Evolutionary conservation across 1,140 invertebrate genomes (phyloP).

Genomic region (Cataglyphis hispanica): DNA sequence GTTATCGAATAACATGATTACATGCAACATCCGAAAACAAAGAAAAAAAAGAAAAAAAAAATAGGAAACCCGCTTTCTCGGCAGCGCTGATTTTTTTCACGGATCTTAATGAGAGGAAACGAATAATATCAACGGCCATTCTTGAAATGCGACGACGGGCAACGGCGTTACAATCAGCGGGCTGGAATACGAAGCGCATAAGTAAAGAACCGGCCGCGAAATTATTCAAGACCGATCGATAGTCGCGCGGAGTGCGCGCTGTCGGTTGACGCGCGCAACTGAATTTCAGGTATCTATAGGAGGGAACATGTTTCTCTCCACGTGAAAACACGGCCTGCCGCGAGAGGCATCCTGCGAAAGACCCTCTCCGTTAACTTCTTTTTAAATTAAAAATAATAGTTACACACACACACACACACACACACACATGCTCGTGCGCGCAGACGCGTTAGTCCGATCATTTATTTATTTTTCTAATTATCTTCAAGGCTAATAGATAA

Average conservation of each 20-base stretch:
- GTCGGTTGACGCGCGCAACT: conserved; percentile 79
- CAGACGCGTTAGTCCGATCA: neutral
- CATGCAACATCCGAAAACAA: neutral
- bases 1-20: no score
- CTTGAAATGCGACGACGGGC: conserved; percentile 45
- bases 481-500: neutral
- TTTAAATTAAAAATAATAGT: conserved; percentile 24
- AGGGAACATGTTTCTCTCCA: conserved; percentile 69
- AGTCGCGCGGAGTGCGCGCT: conserved; percentile 73
- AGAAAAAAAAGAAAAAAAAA: neutral
- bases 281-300: conserved; percentile 77
- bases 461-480: conserved; percentile 8
- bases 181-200: conserved; percentile 81
- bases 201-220: conserved; percentile 82
- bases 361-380: neutral
- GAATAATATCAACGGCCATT: conserved; percentile 61
- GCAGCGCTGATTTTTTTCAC: conserved; percentile 5
- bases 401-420: no score
- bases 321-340: conserved; percentile 57
- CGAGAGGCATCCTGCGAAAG: conserved; percentile 10
- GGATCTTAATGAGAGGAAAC: conserved; percentile 60
- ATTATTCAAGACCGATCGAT: conserved; percentile 85
- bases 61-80: neutral
- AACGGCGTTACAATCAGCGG: conserved; percentile 47
- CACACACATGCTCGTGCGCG: no score